Evolutionary conservation across 2,888 invertebrate species (phyloP), one percentile per base, ranked within the genome.

Genomic region (Dermolepida albohirtum): DNA sequence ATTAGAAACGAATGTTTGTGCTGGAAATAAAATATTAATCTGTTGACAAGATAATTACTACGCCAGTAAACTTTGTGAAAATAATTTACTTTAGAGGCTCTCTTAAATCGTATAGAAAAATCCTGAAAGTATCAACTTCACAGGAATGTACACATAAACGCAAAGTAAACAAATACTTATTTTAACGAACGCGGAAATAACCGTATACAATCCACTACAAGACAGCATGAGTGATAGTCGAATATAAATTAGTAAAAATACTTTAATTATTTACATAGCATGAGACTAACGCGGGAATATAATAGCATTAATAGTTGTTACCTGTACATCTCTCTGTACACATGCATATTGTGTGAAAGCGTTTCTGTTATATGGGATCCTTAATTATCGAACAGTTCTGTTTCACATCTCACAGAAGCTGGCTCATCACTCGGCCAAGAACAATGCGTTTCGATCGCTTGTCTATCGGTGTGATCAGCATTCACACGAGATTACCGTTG

Each of bases 401-500:
- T 41, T 52, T 54, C 54, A 34, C 54, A 54, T 54, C 54, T 65
- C 65, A 39, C 54, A 68, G 68, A 55, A 57, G 64, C 68, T 29
- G 44, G 68, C 64, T 64, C 68, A 64, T 64, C 68, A 68, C 49
- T 50, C 55, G 54, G n/a, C 47, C 40, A 54, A 27, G 68, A 64
- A 68, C 68, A 68, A 68, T 64, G 64, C 47, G 43, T 40, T 40
- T 47, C 64, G 49, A 68, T 68, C 54, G 49, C 44, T 11, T 29
- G 63, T 55, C 55, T 64, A 68, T 68, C 67, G 54, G 41, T 41
- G 55, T 52, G 63, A 64, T 67, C 68, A 50, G 64, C 55, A 68
- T 68, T 68, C 64, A 68, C 51, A 40, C 54, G 64, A 70, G 66
- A 64, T 70, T 69, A 71, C 44, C 59, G 22, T 55, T 62, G 39